These are phyloP conservation scores for Drosophila melanica DNA, from an alignment of 1,140 invertebrate species.

Conservation along the genomic window DNA sequence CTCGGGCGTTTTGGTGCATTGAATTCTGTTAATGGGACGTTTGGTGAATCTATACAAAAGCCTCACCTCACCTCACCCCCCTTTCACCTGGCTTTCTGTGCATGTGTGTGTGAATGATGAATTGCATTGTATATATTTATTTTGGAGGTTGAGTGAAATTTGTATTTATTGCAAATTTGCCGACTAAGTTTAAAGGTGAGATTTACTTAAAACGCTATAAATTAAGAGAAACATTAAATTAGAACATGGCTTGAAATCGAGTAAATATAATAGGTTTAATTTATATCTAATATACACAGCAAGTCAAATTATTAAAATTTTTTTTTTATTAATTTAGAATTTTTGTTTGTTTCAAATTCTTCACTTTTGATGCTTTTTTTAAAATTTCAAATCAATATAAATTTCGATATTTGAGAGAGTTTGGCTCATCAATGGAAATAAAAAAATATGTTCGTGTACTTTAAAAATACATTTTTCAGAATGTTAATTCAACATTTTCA, in stretches of 20 bases:
- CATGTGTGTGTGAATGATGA: constrained; percentile 68
- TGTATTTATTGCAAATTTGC: constrained; percentile 68
- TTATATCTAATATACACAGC: too few relatives aligned
- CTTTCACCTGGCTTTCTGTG: constrained; percentile 22
- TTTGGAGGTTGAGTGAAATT: constrained; percentile 50
- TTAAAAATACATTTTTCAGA: neutral
- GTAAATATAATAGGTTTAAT: too few relatives aligned
- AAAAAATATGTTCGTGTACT: neutral
- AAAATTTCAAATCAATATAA: neutral
- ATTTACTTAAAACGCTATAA: constrained; percentile 40
- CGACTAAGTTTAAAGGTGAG: constrained; percentile 60
- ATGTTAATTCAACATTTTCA: constrained; percentile 29
- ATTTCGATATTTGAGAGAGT: neutral
- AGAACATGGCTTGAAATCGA: too few relatives aligned
- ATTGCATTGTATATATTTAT: constrained; percentile 73
- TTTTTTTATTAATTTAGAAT: neutral
- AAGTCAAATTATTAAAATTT: too few relatives aligned
- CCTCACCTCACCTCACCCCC: constrained; percentile 3
- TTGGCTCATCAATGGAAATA: neutral
- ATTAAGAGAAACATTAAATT: constrained; percentile 3
- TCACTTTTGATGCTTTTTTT: too few relatives aligned
- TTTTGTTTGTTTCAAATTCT: neutral
- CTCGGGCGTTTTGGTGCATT: constrained; percentile 70
- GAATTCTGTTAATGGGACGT: constrained; percentile 74
- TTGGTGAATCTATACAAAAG: constrained; percentile 48